Evolutionary conservation across 1,140 invertebrate genomes (phyloP).

Genomic region (Drosophila chauvacae): DNA sequence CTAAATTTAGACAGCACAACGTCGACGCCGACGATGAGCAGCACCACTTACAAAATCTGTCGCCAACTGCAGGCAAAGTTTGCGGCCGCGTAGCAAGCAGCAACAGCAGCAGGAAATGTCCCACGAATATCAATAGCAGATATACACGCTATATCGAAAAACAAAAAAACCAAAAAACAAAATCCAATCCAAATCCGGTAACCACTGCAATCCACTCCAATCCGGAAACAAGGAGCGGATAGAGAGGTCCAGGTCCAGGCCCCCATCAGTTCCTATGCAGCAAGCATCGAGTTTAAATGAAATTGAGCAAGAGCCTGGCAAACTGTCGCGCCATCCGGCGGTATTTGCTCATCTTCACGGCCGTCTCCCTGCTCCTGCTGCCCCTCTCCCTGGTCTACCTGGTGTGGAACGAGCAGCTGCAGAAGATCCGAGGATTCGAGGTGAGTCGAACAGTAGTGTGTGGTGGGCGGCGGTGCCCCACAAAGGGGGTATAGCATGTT

Average conservation of each 20-base stretch:
- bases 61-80: constrained; percentile 71
- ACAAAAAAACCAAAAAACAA: constrained; percentile 11
- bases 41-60: constrained; percentile 68
- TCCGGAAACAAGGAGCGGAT: constrained; percentile 29
- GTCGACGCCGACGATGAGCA: constrained; percentile 47
- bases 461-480: not conserved
- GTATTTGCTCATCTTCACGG: constrained; percentile 83
- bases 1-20: constrained; percentile 65
- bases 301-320: constrained; percentile 76
- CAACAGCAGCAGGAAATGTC: constrained; percentile 34
- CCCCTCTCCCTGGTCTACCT: constrained; percentile 80
- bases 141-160: constrained; percentile 13
- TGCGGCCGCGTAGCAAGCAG: constrained; percentile 47
- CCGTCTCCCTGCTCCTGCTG: constrained; percentile 73
- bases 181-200: constrained; percentile 10
- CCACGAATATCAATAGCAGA: constrained; percentile 46
- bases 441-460: constrained; percentile 59
- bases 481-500: constrained; percentile 5
- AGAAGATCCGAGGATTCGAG: constrained; percentile 84
- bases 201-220: constrained; percentile 10
- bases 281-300: constrained; percentile 78
- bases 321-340: constrained; percentile 83
- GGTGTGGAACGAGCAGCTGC: constrained; percentile 82
- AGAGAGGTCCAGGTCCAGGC: constrained; percentile 22
- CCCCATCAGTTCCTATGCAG: constrained; percentile 72